Conservation (phyloP, 2,797 vertebrate genomes). For the Acipenser oxyrinchus region DNA sequence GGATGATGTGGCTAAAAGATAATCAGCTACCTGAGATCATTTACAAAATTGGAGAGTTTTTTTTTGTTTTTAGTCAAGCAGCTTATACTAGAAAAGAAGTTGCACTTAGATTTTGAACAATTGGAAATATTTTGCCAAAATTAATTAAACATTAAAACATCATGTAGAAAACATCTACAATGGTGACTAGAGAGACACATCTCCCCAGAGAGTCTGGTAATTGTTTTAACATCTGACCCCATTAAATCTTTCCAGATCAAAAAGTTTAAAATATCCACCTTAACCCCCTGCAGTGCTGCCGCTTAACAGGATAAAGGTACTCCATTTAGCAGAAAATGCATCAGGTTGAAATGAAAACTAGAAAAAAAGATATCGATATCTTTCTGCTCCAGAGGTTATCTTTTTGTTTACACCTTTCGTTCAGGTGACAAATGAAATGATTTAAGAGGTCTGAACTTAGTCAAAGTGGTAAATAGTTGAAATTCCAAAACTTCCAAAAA, state of each 20-base stretch:
- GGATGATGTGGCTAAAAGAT: too few species aligned
- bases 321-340: not conserved
- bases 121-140: too few species aligned
- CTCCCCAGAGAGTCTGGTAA: constrained; percentile 20
- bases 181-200: constrained; percentile 17
- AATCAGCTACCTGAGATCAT: too few species aligned
- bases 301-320: not conserved
- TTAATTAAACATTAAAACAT: too few species aligned
- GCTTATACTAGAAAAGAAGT: too few species aligned
- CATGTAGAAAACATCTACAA: not conserved
- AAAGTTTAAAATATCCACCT: constrained; percentile 36
- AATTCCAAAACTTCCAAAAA: too few species aligned
- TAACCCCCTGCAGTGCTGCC: not conserved
- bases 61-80: too few species aligned
- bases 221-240: constrained; percentile 34
- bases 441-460: not conserved
- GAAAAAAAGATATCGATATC: not conserved
- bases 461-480: too few species aligned
- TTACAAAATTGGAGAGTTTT: too few species aligned
- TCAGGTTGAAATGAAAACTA: not conserved
- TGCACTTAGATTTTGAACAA: too few species aligned
- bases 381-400: not conserved
- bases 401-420: constrained; percentile 3
- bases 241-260: constrained; percentile 33
- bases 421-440: not conserved